phyloP scores from a whole-genome alignment of 2,888 invertebrate species.

The Bembecia ichneumoniformis region DNA sequence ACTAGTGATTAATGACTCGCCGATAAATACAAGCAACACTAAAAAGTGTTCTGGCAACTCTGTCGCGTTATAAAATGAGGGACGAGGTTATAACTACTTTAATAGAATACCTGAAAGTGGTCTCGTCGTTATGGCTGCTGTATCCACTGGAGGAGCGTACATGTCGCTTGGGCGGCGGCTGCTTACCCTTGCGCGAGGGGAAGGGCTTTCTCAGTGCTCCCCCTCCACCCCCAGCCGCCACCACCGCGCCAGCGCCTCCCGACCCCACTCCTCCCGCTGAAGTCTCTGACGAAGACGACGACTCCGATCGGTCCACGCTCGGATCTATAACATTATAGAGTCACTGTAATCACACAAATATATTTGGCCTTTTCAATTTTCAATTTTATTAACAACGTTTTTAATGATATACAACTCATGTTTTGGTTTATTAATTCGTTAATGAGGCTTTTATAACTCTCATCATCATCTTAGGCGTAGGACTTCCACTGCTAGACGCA shows the following conservation, averaged over 20 bases:
- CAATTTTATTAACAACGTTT: too few relatives aligned
- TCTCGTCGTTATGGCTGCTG: slow-evolving; percentile 88
- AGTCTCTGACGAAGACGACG: slow-evolving; percentile 84
- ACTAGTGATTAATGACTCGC: too few relatives aligned
- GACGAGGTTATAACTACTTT: too few relatives aligned
- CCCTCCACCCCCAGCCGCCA: slow-evolving; percentile 28
- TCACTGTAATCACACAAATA: not conserved
- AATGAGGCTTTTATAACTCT: too few relatives aligned
- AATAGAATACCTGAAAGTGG: slow-evolving; percentile 79
- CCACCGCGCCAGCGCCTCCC: slow-evolving; percentile 50
- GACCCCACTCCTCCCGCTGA: slow-evolving; percentile 75
- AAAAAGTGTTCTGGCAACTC: too few relatives aligned
- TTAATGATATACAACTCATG: too few relatives aligned
- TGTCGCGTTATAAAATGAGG: too few relatives aligned
- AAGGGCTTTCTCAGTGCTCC: slow-evolving; percentile 76
- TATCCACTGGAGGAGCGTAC: slow-evolving; percentile 86
- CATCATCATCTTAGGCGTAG: too few relatives aligned
- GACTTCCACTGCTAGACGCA: too few relatives aligned
- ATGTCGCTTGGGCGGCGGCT: slow-evolving; percentile 78
- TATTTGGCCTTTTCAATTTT: too few relatives aligned
- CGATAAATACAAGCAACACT: too few relatives aligned
- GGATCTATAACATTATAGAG: slow-evolving; percentile 37
- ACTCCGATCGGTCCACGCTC: slow-evolving; percentile 79
- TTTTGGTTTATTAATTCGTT: too few relatives aligned
- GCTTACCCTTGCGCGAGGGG: slow-evolving; percentile 77